phyloP scores from a whole-genome alignment of 1,140 invertebrate species.

The Zaprionus inermis region DNA sequence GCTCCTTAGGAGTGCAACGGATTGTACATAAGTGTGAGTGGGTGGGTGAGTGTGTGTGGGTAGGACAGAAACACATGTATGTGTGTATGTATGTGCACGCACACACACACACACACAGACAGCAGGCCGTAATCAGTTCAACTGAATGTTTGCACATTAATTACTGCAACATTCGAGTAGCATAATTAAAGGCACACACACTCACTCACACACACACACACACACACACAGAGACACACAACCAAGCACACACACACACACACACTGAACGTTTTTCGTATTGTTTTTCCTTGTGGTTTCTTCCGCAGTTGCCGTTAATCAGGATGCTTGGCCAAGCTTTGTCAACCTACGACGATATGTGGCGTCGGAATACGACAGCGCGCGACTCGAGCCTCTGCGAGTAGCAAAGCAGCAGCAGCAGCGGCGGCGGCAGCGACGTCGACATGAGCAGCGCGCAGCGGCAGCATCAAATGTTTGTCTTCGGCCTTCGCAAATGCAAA shows the following conservation, averaged over 20 bases:
- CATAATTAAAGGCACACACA: conserved; percentile 19
- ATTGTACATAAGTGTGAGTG: neutral
- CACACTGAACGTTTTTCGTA: conserved; percentile 4
- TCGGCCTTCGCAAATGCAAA: conserved; percentile 53
- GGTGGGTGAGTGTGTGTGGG: neutral
- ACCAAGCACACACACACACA: conserved; percentile 6
- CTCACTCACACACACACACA: conserved; percentile 7
- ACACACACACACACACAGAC: conserved; percentile 4
- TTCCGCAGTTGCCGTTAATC: neutral
- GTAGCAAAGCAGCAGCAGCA: conserved; percentile 33
- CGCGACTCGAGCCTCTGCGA: conserved; percentile 49
- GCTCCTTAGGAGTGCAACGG: conserved; percentile 4
- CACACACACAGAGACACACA: neutral
- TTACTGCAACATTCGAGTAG: conserved; percentile 8
- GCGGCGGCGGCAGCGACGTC: neutral
- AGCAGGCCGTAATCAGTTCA: conserved; percentile 8
- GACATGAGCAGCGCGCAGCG: neutral
- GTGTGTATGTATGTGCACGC: neutral
- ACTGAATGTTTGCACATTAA: conserved; percentile 9
- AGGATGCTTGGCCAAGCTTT: neutral
- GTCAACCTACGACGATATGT: neutral
- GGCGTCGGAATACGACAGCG: conserved; percentile 36
- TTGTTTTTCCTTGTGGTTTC: conserved; percentile 5
- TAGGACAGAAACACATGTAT: neutral
- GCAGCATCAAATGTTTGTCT: conserved; percentile 53